Percentiles rank a stretch among this genome's conserved stretches.
Evolutionary conservation across 92 coral and sea anemone species (phyloP).

Genomic region (Porites lobata): DNA sequence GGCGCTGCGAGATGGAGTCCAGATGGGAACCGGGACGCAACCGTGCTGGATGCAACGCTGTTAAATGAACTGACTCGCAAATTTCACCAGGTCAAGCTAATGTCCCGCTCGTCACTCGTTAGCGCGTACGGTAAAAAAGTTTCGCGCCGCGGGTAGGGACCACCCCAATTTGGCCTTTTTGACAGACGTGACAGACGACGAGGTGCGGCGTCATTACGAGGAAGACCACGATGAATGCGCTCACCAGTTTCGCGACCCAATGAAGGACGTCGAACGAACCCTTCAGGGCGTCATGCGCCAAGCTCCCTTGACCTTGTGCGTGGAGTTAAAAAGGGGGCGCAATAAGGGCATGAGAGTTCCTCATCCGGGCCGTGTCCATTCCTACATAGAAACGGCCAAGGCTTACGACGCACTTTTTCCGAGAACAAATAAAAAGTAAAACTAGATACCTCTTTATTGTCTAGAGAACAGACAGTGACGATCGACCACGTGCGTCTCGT

Average conservation of each 20-base stretch:
- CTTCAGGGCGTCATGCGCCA: not conserved
- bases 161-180: not conserved
- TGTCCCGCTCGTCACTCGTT: not conserved
- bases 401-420: not conserved
- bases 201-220: slow-evolving; percentile 15
- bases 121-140: not conserved
- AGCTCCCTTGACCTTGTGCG: not conserved
- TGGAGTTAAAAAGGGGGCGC: not conserved
- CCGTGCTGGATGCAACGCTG: not conserved
- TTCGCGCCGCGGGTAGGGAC: not conserved
- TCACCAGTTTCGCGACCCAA: not conserved
- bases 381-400: not conserved
- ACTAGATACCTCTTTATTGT: not conserved
- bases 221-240: slow-evolving; percentile 37
- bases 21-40: not conserved
- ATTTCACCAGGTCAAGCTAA: slow-evolving; percentile 5
- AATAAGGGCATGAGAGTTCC: not conserved
- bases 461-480: not conserved
- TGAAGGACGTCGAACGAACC: not conserved
- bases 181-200: not conserved
- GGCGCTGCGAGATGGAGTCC: not conserved
- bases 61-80: not conserved
- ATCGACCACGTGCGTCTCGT: not conserved
- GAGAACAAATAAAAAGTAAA: not conserved
- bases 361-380: slow-evolving; percentile 12